Percentiles rank a stretch among this genome's conserved stretches.
Conservation (phyloP, 2,113 vertebrate species). For the Arenaria interpres region DNA sequence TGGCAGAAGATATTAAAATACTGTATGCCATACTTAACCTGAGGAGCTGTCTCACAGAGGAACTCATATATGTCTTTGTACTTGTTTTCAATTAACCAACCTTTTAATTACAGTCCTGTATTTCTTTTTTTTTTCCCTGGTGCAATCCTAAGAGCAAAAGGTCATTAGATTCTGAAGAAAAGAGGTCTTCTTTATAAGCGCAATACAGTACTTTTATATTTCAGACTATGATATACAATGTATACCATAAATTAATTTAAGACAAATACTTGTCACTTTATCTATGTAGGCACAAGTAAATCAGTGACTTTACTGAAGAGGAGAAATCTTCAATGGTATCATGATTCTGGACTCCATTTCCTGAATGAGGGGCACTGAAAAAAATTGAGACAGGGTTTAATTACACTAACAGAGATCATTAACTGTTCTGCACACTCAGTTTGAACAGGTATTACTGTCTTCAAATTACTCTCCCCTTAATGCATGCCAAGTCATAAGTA, state of each 20-base stretch:
- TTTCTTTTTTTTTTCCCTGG: not conserved
- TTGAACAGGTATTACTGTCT: not conserved
- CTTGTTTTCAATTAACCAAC: not conserved
- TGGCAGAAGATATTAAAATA: not conserved
- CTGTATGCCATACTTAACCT: not conserved
- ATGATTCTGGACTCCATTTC: constrained; percentile 99
- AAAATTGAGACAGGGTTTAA: not conserved
- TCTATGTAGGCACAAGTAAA: constrained; percentile 63
- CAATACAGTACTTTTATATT: constrained; percentile 73
- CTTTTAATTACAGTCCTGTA: not conserved
- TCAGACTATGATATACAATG: constrained; percentile 68
- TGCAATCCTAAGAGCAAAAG: not conserved
- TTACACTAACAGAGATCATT: not conserved
- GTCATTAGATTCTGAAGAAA: constrained; percentile 66
- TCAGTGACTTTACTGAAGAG: constrained; percentile 82
- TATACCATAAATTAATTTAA: constrained; percentile 66
- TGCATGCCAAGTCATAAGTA: not conserved
- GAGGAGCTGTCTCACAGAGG: not conserved
- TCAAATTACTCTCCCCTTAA: not conserved
- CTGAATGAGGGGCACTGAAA: constrained; percentile 95
- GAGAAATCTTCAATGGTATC: constrained; percentile 94
- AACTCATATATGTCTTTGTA: not conserved
- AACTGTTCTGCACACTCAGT: not conserved
- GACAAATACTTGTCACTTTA: constrained; percentile 67
- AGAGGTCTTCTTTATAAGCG: constrained; percentile 73